These are phyloP conservation scores for Protophormia terraenovae DNA, from an alignment of 2,888 invertebrate species.

Conservation along the genomic window DNA sequence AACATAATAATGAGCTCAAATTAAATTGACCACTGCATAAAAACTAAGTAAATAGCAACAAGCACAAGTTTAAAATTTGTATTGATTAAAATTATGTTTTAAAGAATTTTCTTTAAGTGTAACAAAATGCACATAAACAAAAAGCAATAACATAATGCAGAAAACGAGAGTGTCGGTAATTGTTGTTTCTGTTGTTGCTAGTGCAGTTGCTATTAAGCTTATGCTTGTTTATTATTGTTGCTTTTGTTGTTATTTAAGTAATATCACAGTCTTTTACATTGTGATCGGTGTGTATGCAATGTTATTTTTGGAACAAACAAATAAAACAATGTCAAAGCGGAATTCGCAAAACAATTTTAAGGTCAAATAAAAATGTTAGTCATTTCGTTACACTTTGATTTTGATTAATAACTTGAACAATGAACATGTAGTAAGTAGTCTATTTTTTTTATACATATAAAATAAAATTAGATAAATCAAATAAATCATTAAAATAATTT, in stretches of 20 bases:
- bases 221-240: conserved; percentile 11
- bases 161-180: conserved; percentile 35
- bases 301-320: conserved; percentile 65
- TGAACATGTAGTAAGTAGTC: no score
- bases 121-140: conserved; percentile 7
- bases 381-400: conserved; percentile 30
- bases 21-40: no score
- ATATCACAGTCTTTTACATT: conserved; percentile 22
- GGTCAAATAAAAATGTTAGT: conserved; percentile 66
- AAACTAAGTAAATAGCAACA: no score
- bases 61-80: no score
- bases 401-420: no score
- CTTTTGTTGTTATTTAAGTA: not conserved
- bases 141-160: not conserved
- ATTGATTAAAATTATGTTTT: no score
- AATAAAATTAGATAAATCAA: no score
- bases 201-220: not conserved
- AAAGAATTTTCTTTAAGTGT: conserved; percentile 28
- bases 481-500: no score
- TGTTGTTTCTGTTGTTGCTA: not conserved
- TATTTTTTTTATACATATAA: no score
- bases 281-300: not conserved
- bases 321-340: conserved; percentile 67
- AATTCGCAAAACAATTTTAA: conserved; percentile 65
- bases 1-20: no score